Conservation (phyloP, 1,140 invertebrate species). For the Aphis gossypii region DNA sequence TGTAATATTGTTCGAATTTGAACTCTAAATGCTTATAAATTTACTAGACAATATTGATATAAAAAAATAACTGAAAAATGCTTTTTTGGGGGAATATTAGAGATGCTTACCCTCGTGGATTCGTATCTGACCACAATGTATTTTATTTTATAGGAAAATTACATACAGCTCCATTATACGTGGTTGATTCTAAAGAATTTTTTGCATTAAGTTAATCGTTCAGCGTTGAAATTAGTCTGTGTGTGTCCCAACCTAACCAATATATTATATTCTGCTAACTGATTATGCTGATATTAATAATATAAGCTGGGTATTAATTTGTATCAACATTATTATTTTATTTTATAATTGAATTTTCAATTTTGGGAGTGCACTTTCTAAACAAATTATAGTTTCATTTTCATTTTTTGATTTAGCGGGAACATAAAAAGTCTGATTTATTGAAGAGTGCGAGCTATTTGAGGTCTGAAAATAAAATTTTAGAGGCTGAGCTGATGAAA, state of each 20-base stretch:
- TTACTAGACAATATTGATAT: too few relatives aligned
- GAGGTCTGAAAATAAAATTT: background rate
- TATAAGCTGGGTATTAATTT: background rate
- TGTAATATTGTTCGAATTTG: too few relatives aligned
- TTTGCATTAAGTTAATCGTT: too few relatives aligned
- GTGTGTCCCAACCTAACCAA: background rate
- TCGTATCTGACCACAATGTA: too few relatives aligned
- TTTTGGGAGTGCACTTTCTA: background rate
- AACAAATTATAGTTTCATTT: background rate
- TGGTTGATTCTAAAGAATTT: too few relatives aligned
- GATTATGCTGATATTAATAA: background rate
- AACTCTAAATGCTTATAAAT: too few relatives aligned
- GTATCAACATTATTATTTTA: background rate
- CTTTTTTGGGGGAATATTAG: too few relatives aligned
- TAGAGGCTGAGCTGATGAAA: background rate
- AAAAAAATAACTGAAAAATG: too few relatives aligned
- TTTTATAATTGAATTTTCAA: background rate
- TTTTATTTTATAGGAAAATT: too few relatives aligned
- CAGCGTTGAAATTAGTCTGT: too few relatives aligned
- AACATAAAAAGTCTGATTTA: background rate
- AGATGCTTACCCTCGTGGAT: too few relatives aligned
- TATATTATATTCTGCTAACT: background rate
- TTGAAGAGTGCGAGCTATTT: background rate
- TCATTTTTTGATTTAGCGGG: background rate
- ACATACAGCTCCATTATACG: too few relatives aligned